A percentile compares a stretch with the other conserved stretches of the same genome.
phyloP scores from a whole-genome alignment of 64 coral and sea anemone species.

The Stichodactyla mertensii region DNA sequence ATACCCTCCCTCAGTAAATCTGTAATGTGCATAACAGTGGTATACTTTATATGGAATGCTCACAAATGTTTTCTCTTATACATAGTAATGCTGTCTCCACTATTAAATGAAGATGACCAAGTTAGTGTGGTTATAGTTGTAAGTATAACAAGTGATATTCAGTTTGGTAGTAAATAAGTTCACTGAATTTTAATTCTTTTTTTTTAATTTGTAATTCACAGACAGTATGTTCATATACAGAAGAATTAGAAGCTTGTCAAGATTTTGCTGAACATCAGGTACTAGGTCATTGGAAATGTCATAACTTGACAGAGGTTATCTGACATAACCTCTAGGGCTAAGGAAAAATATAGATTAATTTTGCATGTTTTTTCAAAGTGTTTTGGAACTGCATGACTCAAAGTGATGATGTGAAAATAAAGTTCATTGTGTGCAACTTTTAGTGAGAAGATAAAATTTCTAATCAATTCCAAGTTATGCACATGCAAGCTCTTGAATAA shows the following conservation, averaged over 20 bases:
- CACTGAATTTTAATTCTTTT: neutral
- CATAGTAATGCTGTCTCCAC: constrained; percentile 3
- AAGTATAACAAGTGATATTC: neutral
- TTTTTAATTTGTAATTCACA: neutral
- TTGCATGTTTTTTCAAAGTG: no score
- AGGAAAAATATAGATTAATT: no score
- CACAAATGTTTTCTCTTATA: neutral
- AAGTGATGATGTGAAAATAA: no score
- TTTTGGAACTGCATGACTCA: no score
- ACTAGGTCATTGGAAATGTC: neutral
- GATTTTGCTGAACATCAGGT: constrained; percentile 5
- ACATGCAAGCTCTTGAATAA: no score
- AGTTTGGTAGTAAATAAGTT: neutral
- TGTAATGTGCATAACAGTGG: neutral
- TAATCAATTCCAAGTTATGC: no score
- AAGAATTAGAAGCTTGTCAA: constrained; percentile 1
- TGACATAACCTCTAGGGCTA: no score
- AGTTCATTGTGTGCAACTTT: no score
- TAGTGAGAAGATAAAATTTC: no score
- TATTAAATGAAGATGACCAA: constrained; percentile 4
- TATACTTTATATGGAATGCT: neutral
- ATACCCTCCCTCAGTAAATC: no score
- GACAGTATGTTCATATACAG: constrained; percentile 10
- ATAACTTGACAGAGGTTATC: no score
- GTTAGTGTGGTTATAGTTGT: neutral